Evolutionary conservation across 1,140 invertebrate genomes (phyloP).

Genomic region (Papilio polytes): DNA sequence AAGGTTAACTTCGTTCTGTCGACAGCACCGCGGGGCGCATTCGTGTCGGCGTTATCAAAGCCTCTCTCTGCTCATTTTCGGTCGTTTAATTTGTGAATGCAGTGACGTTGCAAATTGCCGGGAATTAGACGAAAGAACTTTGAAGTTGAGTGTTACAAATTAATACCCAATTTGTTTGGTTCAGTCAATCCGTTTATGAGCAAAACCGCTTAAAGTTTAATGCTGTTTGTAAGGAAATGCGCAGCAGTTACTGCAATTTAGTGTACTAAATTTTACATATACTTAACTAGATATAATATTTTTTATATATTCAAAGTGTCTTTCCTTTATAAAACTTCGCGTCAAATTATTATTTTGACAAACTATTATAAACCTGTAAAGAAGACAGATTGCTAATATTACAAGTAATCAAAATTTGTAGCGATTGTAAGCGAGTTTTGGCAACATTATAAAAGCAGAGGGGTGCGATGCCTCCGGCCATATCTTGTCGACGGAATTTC

Average conservation of each 20-base stretch:
- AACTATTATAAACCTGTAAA: not conserved
- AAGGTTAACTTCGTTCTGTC: slow-evolving; percentile 70
- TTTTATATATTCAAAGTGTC: not conserved
- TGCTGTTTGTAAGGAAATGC: not conserved
- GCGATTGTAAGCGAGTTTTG: not conserved
- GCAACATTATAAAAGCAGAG: not conserved
- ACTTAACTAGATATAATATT: not conserved
- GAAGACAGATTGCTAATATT: not conserved
- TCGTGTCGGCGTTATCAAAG: slow-evolving; percentile 64
- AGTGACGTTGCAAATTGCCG: slow-evolving; percentile 55
- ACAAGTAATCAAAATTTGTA: not conserved
- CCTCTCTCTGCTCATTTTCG: slow-evolving; percentile 60
- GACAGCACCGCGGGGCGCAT: slow-evolving; percentile 41
- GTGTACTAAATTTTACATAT: not conserved
- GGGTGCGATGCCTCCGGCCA: slow-evolving; percentile 47
- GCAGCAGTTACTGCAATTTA: not conserved
- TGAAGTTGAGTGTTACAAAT: slow-evolving; percentile 15
- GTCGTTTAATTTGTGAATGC: slow-evolving; percentile 66
- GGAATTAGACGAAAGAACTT: slow-evolving; percentile 44
- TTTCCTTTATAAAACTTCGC: too few relatives aligned
- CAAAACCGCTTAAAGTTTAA: slow-evolving; percentile 13
- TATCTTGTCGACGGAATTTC: slow-evolving; percentile 50
- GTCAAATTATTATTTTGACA: not conserved
- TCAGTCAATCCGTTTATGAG: slow-evolving; percentile 15
- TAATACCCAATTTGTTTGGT: slow-evolving; percentile 20